Conservation (phyloP, 2,888 invertebrate species). For the Tiphia femorata region DNA sequence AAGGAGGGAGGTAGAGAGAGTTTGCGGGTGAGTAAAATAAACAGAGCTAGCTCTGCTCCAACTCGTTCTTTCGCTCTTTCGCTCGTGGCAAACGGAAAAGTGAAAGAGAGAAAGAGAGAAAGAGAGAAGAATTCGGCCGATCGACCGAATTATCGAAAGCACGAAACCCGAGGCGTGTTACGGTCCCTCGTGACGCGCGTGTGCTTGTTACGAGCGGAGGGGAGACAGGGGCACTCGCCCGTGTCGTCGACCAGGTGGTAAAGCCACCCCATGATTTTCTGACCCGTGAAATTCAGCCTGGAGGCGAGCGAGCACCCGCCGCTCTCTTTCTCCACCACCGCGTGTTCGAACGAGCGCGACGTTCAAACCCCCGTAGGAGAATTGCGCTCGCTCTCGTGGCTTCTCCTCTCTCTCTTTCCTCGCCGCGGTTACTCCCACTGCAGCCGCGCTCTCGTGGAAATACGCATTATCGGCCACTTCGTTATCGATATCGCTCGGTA, state of each 20-base stretch:
- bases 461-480: conserved; percentile 8
- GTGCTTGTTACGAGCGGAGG: not conserved
- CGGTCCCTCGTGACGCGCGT: not conserved
- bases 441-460: not conserved
- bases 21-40: too few relatives aligned
- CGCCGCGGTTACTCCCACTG: not conserved
- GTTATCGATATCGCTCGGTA: conserved; percentile 19
- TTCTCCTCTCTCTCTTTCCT: not conserved
- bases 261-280: conserved; percentile 61
- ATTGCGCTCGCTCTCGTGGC: too few relatives aligned
- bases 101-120: not conserved
- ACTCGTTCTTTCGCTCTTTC: too few relatives aligned
- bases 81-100: not conserved
- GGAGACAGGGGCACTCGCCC: not conserved
- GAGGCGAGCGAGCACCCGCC: conserved; percentile 9
- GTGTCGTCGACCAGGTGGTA: conserved; percentile 56
- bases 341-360: too few relatives aligned
- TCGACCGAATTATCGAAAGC: too few relatives aligned
- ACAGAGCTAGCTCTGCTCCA: too few relatives aligned
- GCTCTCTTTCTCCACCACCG: conserved; percentile 9
- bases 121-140: conserved; percentile 3
- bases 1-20: too few relatives aligned
- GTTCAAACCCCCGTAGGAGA: too few relatives aligned
- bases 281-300: conserved; percentile 49
- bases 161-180: too few relatives aligned